Percentiles rank a stretch among this genome's conserved stretches.
These are phyloP conservation scores for Vanacampus margaritifer DNA, from an alignment of 2,113 vertebrate genomes.

Conservation along the genomic window DNA sequence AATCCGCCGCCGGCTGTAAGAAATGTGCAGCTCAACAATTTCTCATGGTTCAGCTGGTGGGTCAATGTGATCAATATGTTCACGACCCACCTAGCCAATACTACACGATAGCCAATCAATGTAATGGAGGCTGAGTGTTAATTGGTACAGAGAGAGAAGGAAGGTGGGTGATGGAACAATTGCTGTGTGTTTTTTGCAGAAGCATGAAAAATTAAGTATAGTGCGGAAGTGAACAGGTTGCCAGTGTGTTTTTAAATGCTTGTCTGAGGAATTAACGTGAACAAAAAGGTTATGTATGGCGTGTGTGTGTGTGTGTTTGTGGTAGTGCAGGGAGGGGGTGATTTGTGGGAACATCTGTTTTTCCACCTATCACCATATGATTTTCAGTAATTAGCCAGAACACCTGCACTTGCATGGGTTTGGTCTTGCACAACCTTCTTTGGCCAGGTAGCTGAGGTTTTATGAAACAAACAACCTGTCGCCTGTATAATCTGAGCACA, in stretches of 20 bases:
- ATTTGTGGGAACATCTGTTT: slow-evolving; percentile 70
- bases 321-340: background rate
- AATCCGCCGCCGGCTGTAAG: slow-evolving; percentile 17
- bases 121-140: slow-evolving; percentile 67
- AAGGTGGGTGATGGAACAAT: slow-evolving; percentile 40
- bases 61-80: slow-evolving; percentile 70
- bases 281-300: too few relatives aligned
- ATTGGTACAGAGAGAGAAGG: slow-evolving; percentile 53
- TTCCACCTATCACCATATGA: slow-evolving; percentile 59
- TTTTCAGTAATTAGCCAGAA: slow-evolving; percentile 64
- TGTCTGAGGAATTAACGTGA: slow-evolving; percentile 25
- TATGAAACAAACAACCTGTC: slow-evolving; percentile 31
- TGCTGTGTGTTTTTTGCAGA: slow-evolving; percentile 35
- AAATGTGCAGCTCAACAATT: slow-evolving; percentile 65
- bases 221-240: slow-evolving; percentile 38
- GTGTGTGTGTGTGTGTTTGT: slow-evolving; percentile 1
- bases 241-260: slow-evolving; percentile 30
- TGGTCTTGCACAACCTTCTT: slow-evolving; percentile 47
- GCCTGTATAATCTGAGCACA: background rate
- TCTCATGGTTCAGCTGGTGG: slow-evolving; percentile 63
- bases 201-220: slow-evolving; percentile 47
- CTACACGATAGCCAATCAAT: slow-evolving; percentile 66
- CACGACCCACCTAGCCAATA: slow-evolving; percentile 64
- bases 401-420: slow-evolving; percentile 52
- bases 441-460: slow-evolving; percentile 50